Evolutionary conservation across 2,888 invertebrate species (phyloP), one percentile per base, ranked within the genome.

Genomic region (Orthonevra nobilis): DNA sequence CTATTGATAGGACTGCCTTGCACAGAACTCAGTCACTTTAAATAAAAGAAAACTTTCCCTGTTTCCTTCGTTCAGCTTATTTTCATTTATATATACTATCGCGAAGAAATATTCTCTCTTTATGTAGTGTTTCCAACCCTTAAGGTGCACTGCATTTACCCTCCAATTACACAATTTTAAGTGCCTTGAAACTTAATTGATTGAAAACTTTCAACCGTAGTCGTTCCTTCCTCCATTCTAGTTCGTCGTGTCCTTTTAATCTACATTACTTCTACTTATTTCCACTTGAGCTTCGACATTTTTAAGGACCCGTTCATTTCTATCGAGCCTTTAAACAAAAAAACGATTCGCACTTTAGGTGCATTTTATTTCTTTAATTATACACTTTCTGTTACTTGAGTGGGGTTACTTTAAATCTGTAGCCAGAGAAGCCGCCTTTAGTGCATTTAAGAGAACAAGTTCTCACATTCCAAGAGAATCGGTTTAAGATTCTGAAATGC

Each of bases 301-400:
- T n/a, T n/a, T 34, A 64, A 34, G 38, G 68, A 23, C 23, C 68
- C 28, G 48, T 58, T 48, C 56, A 68, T 68, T 58, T 68, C 68
- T 46, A 68, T 68, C 48, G 68, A 46, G 46, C 48, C 46, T 66
- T 38, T n/a, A n/a, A n/a, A n/a, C n/a, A n/a, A 46, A 56, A 20
- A 36, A 48, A 52, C 40, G 46, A 56, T 68, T 36, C 56, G 68
- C 68, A 56, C 46, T 58, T 68, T 40, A 58, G 58, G 34, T 68
- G 30, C 48, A 48, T 68, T 68, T 68, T 68, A 26, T 40, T 58
- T 48, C 40, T 46, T 68, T 56, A 68, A 68, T 48, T 68, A 68
- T 46, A 61, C 12, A 3, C 17, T 34, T 12, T 7, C 10, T n/a
- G 14, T 10, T 4, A 14, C n/a, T n/a, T n/a, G n/a, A n/a, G n/a